A percentile compares a stretch with the other conserved stretches of the same genome.
phyloP scores from a whole-genome alignment of 2,888 invertebrate species.

The Autographa pulchrina region DNA sequence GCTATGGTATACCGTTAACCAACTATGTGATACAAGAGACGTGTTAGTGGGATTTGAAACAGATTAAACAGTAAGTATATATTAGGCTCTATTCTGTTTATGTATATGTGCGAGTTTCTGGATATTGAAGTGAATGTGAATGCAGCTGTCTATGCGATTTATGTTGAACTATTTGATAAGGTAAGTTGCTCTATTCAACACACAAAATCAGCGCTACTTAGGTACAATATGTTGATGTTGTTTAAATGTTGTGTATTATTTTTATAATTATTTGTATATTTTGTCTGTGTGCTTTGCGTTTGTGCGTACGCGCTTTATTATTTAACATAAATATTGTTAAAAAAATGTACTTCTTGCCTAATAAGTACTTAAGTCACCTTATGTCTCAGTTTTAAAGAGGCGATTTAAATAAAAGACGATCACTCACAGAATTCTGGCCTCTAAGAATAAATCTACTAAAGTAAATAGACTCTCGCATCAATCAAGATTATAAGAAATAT shows the following conservation, averaged over 20 bases:
- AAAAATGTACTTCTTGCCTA: no score
- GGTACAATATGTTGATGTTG: neutral
- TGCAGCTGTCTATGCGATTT: neutral
- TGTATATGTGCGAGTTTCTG: neutral
- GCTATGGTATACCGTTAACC: conserved; percentile 55
- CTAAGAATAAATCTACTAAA: neutral
- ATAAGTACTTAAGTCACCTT: no score
- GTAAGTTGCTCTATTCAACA: conserved; percentile 5
- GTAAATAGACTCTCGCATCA: neutral
- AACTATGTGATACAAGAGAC: conserved; percentile 34
- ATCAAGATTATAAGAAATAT: conserved; percentile 6
- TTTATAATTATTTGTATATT: no score
- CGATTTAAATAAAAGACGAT: no score
- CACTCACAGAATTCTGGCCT: neutral
- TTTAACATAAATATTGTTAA: no score
- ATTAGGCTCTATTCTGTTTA: conserved; percentile 21
- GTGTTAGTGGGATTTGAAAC: conserved; percentile 43
- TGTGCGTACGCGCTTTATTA: no score
- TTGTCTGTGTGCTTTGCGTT: no score
- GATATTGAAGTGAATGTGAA: neutral
- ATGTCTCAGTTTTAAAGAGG: no score
- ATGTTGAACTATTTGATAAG: conserved; percentile 10
- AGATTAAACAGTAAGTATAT: conserved; percentile 54
- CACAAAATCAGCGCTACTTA: conserved; percentile 17
- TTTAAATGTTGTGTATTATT: neutral